These are phyloP conservation scores for Sebastiscus tertius DNA, from an alignment of 2,797 vertebrate species.

Conservation along the genomic window DNA sequence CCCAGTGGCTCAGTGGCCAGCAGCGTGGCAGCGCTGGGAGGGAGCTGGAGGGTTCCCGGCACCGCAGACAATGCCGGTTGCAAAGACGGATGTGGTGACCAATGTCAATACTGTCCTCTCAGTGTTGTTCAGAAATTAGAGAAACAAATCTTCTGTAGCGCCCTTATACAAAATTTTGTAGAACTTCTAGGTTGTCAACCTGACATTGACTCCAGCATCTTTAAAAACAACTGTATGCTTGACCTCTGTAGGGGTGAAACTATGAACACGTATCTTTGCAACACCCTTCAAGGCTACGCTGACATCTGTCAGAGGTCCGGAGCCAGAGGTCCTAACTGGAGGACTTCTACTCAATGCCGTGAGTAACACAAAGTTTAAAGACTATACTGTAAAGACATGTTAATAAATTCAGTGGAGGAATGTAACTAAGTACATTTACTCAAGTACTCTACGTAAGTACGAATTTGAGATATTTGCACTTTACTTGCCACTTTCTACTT, in stretches of 20 bases:
- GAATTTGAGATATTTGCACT: background rate
- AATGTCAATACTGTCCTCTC: slow-evolving; percentile 62
- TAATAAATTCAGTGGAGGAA: background rate
- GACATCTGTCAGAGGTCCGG: slow-evolving; percentile 76
- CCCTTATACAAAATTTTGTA: slow-evolving; percentile 4
- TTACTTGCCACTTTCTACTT: background rate
- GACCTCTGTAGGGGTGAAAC: slow-evolving; percentile 74
- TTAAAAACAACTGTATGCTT: slow-evolving; percentile 74
- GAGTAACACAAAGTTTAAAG: slow-evolving; percentile 65
- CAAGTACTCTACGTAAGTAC: background rate
- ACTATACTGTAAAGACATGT: background rate
- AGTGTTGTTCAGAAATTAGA: slow-evolving; percentile 1
- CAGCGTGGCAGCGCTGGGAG: slow-evolving; percentile 54
- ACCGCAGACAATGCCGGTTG: slow-evolving; percentile 50
- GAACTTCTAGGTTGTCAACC: slow-evolving; percentile 75
- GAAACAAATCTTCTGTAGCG: slow-evolving; percentile 30
- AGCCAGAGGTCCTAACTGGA: slow-evolving; percentile 72
- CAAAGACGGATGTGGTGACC: slow-evolving; percentile 48
- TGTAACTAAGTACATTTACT: background rate
- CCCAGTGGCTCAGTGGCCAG: background rate
- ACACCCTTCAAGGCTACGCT: slow-evolving; percentile 69
- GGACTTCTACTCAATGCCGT: slow-evolving; percentile 72
- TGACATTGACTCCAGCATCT: slow-evolving; percentile 42
- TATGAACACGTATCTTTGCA: slow-evolving; percentile 64
- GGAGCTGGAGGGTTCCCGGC: slow-evolving; percentile 76